A percentile compares a stretch with the other conserved stretches of the same genome.
Evolutionary conservation across 2,113 vertebrate species (phyloP).

Genomic region (Morone chrysops): DNA sequence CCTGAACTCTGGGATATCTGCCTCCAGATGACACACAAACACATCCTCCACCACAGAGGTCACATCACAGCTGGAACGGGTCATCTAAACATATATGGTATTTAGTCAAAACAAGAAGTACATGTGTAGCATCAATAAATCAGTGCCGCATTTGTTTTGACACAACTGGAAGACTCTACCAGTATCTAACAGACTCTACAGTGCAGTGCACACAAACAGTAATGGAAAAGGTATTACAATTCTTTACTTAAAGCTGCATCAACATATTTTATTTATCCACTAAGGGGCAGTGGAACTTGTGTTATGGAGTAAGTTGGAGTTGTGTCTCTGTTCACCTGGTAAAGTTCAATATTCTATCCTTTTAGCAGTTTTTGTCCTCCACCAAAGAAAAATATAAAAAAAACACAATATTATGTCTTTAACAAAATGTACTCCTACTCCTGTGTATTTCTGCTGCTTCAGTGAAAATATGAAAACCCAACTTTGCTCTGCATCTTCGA

Average conservation of each 20-base stretch:
- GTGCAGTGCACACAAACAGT: not conserved
- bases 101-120: not conserved
- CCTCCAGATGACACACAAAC: constrained; percentile 86
- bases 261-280: not conserved
- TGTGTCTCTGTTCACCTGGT: too few relatives aligned
- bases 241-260: not conserved
- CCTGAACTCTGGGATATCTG: constrained; percentile 81
- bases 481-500: not conserved
- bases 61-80: constrained; percentile 69
- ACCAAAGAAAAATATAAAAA: too few relatives aligned
- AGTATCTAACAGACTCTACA: not conserved
- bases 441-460: not conserved
- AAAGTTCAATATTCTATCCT: too few relatives aligned
- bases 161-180: not conserved
- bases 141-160: not conserved
- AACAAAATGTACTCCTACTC: too few relatives aligned
- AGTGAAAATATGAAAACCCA: not conserved
- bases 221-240: too few relatives aligned
- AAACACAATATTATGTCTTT: not conserved
- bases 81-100: constrained; percentile 77
- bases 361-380: too few relatives aligned
- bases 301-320: too few relatives aligned
- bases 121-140: not conserved
- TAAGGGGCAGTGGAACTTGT: not conserved
- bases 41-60: constrained; percentile 82